Base-by-base conservation (phyloP, 2,113 vertebrate genomes). In the Erythrocercus mccallii region DNA sequence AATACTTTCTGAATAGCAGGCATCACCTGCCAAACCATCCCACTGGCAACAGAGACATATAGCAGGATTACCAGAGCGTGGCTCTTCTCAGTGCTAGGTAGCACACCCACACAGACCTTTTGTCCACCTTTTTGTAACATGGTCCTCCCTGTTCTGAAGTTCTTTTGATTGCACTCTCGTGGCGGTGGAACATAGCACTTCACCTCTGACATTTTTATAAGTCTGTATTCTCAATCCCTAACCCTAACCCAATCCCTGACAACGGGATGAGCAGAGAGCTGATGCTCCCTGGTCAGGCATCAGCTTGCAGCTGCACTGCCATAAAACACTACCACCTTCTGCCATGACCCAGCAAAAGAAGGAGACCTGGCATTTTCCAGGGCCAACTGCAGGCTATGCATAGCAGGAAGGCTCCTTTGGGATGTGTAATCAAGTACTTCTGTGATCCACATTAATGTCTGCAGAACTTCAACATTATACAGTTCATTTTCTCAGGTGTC, bases 381-480 rank as follows among this genome's bases (percentile, higher is more conserved):
- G 40, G 42, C 31, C 28, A 88, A 30, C n/a, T 86, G 28, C 30
- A 37, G 42, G 50, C 50, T 48, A 21, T n/a, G 42, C 22, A 77
- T 88, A 83, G 58, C 62, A 76, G 11, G n/a, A 80, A 80, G 37
- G 10, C 20, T 91, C n/a, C 54, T 76, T 31, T 69, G 25, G 30
- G 10, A 50, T 22, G 6, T 11, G 5, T 8, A 51, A 50, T 31
- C 40, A 68, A 81, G 50, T 30, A 71, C 11, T 31, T 68, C 38
- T 2, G 0, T 15, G 33, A 84, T 31, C 35, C 38, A 66, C 21
- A 11, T 8, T 31, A 35, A 50, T 0, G 2, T 33, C 47, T 74
- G 37, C 33, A 73, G 38, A 94, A 54, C 23, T 24, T 89, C 21
- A 70, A 28, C 19, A 3, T 33, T 35, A 83, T 17, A 16, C 35